Conservation (phyloP, 2,113 vertebrate genomes). For the Oreocharis arfaki region DNA sequence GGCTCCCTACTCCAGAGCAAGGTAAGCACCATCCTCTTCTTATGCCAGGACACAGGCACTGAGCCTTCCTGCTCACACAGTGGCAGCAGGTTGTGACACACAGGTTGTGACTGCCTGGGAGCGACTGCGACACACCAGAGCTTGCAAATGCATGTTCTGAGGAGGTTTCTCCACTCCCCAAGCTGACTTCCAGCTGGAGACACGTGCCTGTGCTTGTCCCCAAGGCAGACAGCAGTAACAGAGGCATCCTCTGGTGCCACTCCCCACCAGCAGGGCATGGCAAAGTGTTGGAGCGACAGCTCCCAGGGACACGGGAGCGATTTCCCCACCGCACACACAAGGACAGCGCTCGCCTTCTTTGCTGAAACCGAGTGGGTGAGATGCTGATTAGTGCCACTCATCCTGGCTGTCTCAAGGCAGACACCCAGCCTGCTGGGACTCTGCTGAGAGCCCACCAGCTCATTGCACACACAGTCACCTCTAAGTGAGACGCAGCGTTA, state of each 20-base stretch:
- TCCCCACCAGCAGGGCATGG: background rate
- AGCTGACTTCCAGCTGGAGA: background rate
- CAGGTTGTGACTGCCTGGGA: background rate
- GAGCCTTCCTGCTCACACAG: background rate
- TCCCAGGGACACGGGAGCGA: background rate
- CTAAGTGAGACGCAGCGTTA: background rate
- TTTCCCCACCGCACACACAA: background rate
- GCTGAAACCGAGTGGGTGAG: background rate
- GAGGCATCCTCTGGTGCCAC: background rate
- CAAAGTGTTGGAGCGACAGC: background rate
- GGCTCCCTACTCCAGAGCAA: background rate
- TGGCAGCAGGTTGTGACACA: background rate
- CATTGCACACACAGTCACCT: accelerated
- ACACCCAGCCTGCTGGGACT: background rate
- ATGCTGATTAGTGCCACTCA: background rate
- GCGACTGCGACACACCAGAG: background rate
- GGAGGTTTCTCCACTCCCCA: background rate
- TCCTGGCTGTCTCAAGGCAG: background rate
- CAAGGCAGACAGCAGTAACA: background rate
- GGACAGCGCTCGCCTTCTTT: background rate
- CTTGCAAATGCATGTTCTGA: background rate
- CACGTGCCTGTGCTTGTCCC: background rate
- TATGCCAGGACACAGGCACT: background rate
- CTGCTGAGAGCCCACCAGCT: background rate
- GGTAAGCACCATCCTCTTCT: background rate